Evolutionary conservation across 2,797 vertebrate species (phyloP), one percentile per base, ranked within the genome.

Genomic region (Liparis tanakae): DNA sequence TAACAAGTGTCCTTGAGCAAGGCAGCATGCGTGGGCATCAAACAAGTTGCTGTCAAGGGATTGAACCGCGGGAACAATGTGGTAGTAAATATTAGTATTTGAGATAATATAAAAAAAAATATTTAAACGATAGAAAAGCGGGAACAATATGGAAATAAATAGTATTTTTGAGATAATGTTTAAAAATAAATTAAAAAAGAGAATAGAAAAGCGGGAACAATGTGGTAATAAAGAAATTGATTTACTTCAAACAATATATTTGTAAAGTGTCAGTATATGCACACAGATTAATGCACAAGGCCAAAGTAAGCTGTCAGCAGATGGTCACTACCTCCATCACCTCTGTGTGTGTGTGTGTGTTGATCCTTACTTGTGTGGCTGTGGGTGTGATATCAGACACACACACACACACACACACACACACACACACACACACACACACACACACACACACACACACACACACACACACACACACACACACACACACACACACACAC

Each of bases 251-350:
- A 48, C 48, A 62, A 22, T 60, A 18, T 46, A 41, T 50, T 51
- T 46, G 14, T 3, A 61, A 20, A 36, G 14, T 0, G 12, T 34
- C 22, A n/a, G 55, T 50, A 6, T 36, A 20, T 59, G 74, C 64
- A 51, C 37, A 37, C 39, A 54, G 56, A 25, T 15, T 25, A 6
- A 39, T 41, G 63, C 60, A 70, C 62, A 17, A 75, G 17, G 75
- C 66, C 67, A 64, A 56, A 60, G 64, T 69, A 78, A 79, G 66
- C 79, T 75, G 87, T 85, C 66, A 85, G 72, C 91, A 92, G 87
- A 89, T 91, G 91, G 91, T 87, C 81, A 85, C 83, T 78, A 84
- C 76, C 74, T 86, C 82, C 59, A 33, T 83, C 74, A 84, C 78
- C 82, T 87, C 75, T 3, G 74, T 74, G 81, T 80, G 81, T 74